Evolutionary conservation across 2,888 invertebrate species (phyloP), one percentile per base, ranked within the genome.

Genomic region (Tetrapedia diversipes): DNA sequence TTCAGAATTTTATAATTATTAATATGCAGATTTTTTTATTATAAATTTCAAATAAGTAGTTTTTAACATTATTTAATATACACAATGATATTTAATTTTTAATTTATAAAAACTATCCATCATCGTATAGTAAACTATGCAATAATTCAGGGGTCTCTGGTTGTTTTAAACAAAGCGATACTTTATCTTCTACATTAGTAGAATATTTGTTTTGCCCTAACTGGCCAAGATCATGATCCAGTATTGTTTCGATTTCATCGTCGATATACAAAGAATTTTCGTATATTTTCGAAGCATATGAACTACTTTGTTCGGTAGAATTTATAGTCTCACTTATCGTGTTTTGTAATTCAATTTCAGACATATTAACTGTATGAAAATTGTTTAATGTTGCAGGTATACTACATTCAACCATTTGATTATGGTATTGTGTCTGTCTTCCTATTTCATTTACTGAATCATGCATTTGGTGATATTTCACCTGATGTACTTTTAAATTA

Each of bases 311-410:
- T 61, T 87, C 84, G 10, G 85, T 84, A 0, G 90, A 90, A 77
- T 90, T 90, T 8, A 91, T 90, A 0, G 91, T 91, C 59, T 91
- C 90, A 54, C 90, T 90, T 19, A 91, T 87, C 0, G 91, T 91
- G 61, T 89, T 89, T 65, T 91, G 90, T 51, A 91, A 87, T 59
- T 91, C 91, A 51, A 86, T 90, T 14, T 91, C 91, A 8, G 87
- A 89, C 6, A 91, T 87, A 59, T 89, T 88, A 53, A 90, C 86
- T 0, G 86, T 76, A 51, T 88, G 86, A 39, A 87, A 91, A 49
- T 86, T 85, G 63, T 86, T 87, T 22, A 89, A 75, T 7, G 81
- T 39, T 8, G 74, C 29, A 16, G 79, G 59, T 19, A 85, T 71
- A 47, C 82, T 63, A 19, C 69, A 69, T 32, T 83, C 77, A 19